phyloP scores from a whole-genome alignment of 2,113 vertebrate genomes.

The Microcebus griseorufus region DNA sequence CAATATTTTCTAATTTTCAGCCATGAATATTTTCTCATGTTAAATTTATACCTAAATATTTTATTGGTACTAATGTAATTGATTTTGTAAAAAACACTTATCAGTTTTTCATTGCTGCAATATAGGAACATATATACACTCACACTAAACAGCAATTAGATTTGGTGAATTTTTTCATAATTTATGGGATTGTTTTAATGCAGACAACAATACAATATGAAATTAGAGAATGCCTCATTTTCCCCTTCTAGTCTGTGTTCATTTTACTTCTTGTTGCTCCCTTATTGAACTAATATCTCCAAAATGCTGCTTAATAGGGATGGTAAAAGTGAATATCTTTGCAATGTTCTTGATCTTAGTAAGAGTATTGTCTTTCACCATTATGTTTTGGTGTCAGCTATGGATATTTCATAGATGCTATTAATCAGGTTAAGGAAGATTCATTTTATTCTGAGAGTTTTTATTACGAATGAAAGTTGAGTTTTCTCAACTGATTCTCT shows the following conservation, averaged over 20 bases:
- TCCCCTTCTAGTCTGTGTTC: neutral
- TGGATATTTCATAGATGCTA: neutral
- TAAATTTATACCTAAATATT: neutral
- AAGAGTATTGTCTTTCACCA: neutral
- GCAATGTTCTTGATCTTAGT: neutral
- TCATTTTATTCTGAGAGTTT: neutral
- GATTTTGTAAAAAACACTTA: neutral
- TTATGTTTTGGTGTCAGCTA: neutral
- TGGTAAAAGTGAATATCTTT: neutral
- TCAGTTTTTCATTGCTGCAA: neutral
- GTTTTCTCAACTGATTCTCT: neutral
- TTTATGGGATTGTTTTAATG: neutral
- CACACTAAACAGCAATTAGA: neutral
- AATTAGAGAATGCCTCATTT: neutral
- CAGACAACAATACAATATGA: neutral
- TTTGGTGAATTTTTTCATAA: neutral
- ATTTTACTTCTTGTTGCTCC: neutral
- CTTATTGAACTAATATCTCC: neutral
- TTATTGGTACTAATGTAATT: neutral
- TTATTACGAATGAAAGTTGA: neutral
- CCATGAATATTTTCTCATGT: neutral
- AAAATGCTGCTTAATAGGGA: neutral
- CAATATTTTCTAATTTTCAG: neutral
- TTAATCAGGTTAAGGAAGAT: neutral
- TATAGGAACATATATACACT: neutral